These are phyloP conservation scores for Apistogramma diplotaenia DNA, from an alignment of 2,113 vertebrate species.

Conservation along the genomic window DNA sequence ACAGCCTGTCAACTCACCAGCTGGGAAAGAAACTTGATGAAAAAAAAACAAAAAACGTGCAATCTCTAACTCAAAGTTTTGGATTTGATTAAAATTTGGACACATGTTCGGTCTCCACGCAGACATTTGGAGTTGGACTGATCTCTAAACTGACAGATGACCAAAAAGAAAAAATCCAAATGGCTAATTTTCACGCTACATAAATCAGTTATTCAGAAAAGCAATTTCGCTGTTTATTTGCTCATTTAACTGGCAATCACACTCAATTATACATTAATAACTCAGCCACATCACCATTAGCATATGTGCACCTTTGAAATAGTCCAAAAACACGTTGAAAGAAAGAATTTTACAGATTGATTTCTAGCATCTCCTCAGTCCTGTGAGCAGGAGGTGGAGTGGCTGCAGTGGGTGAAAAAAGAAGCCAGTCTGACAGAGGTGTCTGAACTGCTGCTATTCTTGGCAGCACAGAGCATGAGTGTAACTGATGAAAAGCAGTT, in stretches of 20 bases:
- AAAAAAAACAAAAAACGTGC: neutral
- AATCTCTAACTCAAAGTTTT: neutral
- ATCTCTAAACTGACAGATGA: neutral
- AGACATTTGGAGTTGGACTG: neutral
- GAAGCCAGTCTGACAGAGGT: constrained; percentile 39
- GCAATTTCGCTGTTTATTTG: neutral
- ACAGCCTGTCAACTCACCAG: neutral
- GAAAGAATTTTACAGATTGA: neutral
- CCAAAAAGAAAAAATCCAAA: neutral
- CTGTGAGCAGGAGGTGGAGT: neutral
- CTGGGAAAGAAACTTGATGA: neutral
- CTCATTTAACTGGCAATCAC: neutral
- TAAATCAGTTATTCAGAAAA: neutral
- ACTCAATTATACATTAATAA: neutral
- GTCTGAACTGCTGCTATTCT: constrained; percentile 55
- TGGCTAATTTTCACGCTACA: neutral
- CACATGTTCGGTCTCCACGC: neutral
- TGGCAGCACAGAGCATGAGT: constrained; percentile 17
- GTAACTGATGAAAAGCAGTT: constrained; percentile 31
- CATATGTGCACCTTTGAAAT: neutral
- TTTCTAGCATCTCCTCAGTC: neutral
- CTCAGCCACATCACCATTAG: neutral
- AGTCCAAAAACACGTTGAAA: neutral
- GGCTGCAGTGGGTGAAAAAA: constrained; percentile 31
- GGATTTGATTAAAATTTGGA: neutral